Evolutionary conservation across 2,797 vertebrate species (phyloP).

Genomic region (Pteronotus mesoamericanus): DNA sequence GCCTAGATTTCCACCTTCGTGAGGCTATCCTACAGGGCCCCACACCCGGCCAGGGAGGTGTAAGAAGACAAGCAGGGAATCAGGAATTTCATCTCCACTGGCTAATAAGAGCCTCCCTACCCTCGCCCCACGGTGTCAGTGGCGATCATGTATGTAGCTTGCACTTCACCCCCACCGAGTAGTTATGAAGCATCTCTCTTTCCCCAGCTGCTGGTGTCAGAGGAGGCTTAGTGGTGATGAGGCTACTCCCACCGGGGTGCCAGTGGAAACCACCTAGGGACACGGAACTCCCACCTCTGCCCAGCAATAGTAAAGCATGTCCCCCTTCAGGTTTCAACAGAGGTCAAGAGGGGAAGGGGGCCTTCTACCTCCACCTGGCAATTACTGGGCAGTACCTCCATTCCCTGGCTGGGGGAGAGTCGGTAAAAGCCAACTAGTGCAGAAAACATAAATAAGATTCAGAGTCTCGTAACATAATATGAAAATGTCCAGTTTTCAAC

Average conservation of each 20-base stretch:
- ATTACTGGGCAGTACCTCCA: neutral
- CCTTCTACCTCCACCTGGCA: neutral
- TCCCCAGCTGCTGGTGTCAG: neutral
- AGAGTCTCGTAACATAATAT: no score
- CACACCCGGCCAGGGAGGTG: neutral
- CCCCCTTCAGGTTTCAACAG: neutral
- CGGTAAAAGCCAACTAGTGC: neutral
- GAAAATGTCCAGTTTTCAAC: no score
- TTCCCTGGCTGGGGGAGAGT: no score
- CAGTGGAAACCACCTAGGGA: neutral
- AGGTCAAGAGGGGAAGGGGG: neutral
- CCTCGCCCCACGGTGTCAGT: neutral
- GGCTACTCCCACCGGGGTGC: neutral
- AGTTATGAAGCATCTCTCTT: neutral
- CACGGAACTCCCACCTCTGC: neutral
- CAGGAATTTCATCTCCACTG: neutral
- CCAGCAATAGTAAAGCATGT: neutral
- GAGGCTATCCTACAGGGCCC: no score
- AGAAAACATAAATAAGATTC: neutral
- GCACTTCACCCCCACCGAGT: neutral
- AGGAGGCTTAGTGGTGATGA: neutral
- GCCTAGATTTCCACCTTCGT: neutral
- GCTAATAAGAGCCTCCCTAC: neutral
- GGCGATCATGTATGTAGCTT: neutral
- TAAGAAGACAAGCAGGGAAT: neutral